Percentiles rank a stretch among this genome's conserved stretches.
phyloP scores from a whole-genome alignment of 2,113 vertebrate genomes.

The Protobothrops mucrosquamatus region DNA sequence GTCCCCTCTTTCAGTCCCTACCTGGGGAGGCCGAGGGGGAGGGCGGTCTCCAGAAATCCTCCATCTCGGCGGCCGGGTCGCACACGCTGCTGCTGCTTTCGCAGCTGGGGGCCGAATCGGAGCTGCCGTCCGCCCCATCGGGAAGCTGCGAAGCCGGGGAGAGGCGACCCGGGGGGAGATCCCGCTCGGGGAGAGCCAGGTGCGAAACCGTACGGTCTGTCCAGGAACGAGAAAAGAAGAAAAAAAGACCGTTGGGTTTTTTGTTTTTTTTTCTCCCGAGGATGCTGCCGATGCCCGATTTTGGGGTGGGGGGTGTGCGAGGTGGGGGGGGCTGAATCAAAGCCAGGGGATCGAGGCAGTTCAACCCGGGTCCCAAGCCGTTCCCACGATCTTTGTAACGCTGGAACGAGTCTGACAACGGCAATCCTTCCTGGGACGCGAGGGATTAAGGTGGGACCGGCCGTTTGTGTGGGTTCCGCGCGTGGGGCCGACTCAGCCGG shows the following conservation, averaged over 20 bases:
- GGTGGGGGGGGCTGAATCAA: neutral
- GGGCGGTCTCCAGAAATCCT: conserved; percentile 93
- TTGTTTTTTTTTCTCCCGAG: neutral
- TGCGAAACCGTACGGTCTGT: conserved; percentile 62
- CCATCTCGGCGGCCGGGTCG: conserved; percentile 80
- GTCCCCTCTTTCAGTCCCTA: conserved; percentile 44
- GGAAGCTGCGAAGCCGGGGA: conserved; percentile 76
- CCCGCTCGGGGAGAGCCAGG: conserved; percentile 42
- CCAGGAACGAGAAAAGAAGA: neutral
- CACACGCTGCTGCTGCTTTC: conserved; percentile 79
- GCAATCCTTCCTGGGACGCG: neutral
- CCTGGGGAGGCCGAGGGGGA: conserved; percentile 94
- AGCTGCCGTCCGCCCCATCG: conserved; percentile 74
- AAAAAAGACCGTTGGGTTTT: neutral
- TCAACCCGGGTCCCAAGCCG: neutral
- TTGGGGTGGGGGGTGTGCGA: neutral
- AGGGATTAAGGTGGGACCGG: neutral
- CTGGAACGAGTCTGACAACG: neutral
- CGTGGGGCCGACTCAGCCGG: neutral
- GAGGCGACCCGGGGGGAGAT: conserved; percentile 63
- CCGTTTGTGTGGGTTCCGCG: neutral
- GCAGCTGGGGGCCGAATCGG: conserved; percentile 82
- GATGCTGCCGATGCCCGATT: neutral
- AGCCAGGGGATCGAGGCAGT: neutral
- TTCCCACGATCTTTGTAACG: neutral